These are phyloP conservation scores for Thymelicus acteon DNA, from an alignment of 2,888 invertebrate genomes.

Conservation along the genomic window DNA sequence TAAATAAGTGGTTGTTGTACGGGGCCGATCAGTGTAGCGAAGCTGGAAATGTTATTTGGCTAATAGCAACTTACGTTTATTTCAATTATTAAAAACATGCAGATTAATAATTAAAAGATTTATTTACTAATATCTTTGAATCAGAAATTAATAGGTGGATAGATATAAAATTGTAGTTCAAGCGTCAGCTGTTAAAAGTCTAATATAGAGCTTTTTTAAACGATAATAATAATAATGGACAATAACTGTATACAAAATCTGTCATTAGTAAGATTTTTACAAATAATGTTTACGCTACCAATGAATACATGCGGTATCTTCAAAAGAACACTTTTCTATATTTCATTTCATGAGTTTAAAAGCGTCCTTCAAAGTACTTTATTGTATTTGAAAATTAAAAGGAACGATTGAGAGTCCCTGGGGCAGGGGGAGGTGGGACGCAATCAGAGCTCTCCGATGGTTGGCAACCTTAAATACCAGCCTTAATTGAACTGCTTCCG, in stretches of 20 bases:
- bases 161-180: no score
- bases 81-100: no score
- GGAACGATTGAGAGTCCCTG: conserved; percentile 68
- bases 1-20: no score
- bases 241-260: conserved; percentile 10
- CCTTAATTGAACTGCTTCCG: conserved; percentile 83
- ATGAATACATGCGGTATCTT: conserved; percentile 27
- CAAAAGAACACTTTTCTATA: conserved; percentile 43
- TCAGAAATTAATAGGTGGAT: no score
- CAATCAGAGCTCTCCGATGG: conserved; percentile 79
- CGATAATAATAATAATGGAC: background rate
- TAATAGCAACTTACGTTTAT: no score
- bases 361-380: conserved; percentile 64
- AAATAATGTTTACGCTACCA: conserved; percentile 15
- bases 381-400: conserved; percentile 82
- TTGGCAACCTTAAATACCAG: conserved; percentile 82
- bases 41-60: no score
- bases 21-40: no score
- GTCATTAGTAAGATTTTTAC: conserved; percentile 15
- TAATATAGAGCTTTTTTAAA: no score
- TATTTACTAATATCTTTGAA: no score
- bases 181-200: no score
- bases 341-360: conserved; percentile 47
- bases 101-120: no score
- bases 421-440: conserved; percentile 62